phyloP scores from a whole-genome alignment of 2,888 invertebrate species.

The Tanypteryx hageni region DNA sequence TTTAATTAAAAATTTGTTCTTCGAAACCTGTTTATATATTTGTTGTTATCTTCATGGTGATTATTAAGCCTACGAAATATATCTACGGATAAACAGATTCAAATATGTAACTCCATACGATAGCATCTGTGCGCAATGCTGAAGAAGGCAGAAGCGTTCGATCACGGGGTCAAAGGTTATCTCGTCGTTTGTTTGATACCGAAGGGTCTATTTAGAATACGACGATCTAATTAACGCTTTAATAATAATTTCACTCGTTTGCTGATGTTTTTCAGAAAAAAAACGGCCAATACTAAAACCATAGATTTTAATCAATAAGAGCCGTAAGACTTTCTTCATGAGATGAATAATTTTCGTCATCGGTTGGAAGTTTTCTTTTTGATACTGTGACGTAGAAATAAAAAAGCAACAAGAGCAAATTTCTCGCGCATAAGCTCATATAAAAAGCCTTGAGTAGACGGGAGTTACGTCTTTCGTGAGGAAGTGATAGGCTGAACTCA shows the following conservation, averaged over 20 bases:
- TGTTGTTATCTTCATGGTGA: too few species aligned
- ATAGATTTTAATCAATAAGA: not conserved
- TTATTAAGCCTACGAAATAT: too few species aligned
- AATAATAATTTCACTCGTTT: not conserved
- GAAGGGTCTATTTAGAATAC: not conserved
- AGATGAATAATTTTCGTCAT: constrained; percentile 21
- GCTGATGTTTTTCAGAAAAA: not conserved
- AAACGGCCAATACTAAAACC: not conserved
- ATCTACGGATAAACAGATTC: not conserved
- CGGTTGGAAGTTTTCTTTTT: not conserved
- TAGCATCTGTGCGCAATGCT: not conserved
- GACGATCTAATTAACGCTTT: not conserved
- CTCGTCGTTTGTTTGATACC: not conserved
- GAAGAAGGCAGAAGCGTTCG: not conserved
- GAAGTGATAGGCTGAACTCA: not conserved
- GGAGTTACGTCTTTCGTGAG: not conserved
- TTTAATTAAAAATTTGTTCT: too few species aligned
- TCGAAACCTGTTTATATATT: too few species aligned
- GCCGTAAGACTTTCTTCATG: not conserved
- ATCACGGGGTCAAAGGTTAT: constrained; percentile 15
- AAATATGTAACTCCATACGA: not conserved
- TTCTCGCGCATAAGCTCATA: not conserved
- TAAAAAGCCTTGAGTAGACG: constrained; percentile 32
- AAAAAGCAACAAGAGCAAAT: not conserved
- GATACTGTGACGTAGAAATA: constrained; percentile 27